Evolutionary conservation across 2,113 vertebrate genomes (phyloP).

Genomic region (Leuciscus idus): DNA sequence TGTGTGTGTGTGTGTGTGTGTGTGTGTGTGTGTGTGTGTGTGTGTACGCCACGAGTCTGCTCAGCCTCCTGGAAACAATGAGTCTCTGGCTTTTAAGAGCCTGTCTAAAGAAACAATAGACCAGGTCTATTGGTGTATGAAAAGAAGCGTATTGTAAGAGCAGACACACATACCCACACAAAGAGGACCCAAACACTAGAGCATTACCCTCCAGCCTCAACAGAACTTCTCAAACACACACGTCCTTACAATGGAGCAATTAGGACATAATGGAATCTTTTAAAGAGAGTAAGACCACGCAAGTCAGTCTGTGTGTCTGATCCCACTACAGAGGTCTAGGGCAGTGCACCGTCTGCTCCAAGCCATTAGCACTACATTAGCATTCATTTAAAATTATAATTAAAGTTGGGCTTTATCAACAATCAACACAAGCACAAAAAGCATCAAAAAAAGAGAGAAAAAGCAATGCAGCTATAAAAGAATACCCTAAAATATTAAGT

Average conservation of each 20-base stretch:
- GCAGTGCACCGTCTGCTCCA: not conserved
- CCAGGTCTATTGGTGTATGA: constrained; percentile 68
- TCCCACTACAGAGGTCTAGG: constrained; percentile 25
- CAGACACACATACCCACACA: constrained; percentile 52
- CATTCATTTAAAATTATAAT: not conserved
- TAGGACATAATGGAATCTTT: constrained; percentile 75
- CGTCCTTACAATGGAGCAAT: constrained; percentile 81
- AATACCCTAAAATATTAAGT: not conserved
- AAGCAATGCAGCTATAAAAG: not conserved
- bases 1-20: constrained; percentile 46
- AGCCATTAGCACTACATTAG: not conserved
- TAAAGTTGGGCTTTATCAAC: not conserved
- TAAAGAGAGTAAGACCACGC: constrained; percentile 61
- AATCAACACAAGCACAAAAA: not conserved
- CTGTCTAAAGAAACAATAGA: constrained; percentile 67
- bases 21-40: constrained; percentile 59
- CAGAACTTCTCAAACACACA: constrained; percentile 77
- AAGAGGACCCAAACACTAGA: constrained; percentile 39
- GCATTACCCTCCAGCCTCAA: constrained; percentile 66
- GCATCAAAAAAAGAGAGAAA: not conserved
- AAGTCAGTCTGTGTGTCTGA: constrained; percentile 59
- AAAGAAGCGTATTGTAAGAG: constrained; percentile 66
- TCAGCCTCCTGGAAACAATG: constrained; percentile 68
- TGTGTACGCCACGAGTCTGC: constrained; percentile 52
- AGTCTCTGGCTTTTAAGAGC: constrained; percentile 65